Evolutionary conservation across 1,140 invertebrate species (phyloP), one percentile per base, ranked within the genome.

Genomic region (Ceratoteleas bidentatus): DNA sequence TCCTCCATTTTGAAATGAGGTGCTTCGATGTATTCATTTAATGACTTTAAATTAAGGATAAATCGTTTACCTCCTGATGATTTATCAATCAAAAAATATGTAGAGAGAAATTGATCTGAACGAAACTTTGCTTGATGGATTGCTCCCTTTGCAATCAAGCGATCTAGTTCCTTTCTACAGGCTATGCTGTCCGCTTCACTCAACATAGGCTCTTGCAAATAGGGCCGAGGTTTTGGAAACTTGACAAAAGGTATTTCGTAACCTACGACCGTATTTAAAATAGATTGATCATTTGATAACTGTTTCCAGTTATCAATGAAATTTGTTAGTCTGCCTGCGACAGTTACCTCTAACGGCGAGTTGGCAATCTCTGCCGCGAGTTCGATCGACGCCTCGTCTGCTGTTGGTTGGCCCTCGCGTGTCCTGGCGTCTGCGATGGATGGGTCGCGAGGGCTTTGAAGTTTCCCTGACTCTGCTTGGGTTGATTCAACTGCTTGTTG

Each of bases 381-480:
- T 15, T 24, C 8, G 56, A 16, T 5, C 14, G 56, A 15, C 56
- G 56, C 3, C 38, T 58, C 36, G 10, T n/a, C 7, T 0, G 3
- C 10, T 3, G 34, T 10, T 24, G 56, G 8, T 14, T 3, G 1
- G 9, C 11, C 56, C 56, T 45, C 38, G 56, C 16, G 9, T 16
- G 34, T 0, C 36, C 36, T 40, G 56, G 15, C 56, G 56, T 10
- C 38, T 14, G 36, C 2, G 7, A 43, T 13, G 10, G 43, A 47
- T 61, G 45, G 40, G 15, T 5, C 16, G n/a, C 57, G 43, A 49
- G 57, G 57, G 3, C 33, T 16, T 33, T 47, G 15, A n/a, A 32
- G 57, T 61, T 61, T 61, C 57, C 58, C 58, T 61, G 58, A 38
- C 6, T 32, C 1, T 40, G 8, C 6, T 49, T 61, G 10, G 36